These are phyloP conservation scores for Sussaba pulchella DNA, from an alignment of 2,888 invertebrate genomes.

Conservation along the genomic window DNA sequence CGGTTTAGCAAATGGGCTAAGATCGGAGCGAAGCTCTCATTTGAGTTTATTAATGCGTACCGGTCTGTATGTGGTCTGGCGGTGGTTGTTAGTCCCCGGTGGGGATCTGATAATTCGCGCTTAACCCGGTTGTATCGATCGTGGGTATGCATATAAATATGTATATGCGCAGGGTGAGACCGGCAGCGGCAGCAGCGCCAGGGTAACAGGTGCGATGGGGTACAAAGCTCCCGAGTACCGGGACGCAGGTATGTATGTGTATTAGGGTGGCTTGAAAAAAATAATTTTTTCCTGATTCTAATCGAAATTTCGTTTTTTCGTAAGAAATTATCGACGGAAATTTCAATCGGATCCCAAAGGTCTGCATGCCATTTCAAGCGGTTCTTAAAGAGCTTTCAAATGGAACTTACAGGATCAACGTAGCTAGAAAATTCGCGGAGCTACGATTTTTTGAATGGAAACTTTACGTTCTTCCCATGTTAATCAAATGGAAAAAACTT, in stretches of 20 bases:
- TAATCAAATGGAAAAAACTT: too few relatives aligned
- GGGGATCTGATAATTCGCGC: slow-evolving; percentile 65
- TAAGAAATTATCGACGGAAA: too few relatives aligned
- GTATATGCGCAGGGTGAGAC: slow-evolving; percentile 26
- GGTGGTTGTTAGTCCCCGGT: slow-evolving; percentile 59
- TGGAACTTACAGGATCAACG: too few relatives aligned
- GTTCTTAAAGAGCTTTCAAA: too few relatives aligned
- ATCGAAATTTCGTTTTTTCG: too few relatives aligned
- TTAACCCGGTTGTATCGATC: slow-evolving; percentile 65
- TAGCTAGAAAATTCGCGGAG: too few relatives aligned
- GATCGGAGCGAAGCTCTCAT: slow-evolving; percentile 9
- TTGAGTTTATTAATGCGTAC: slow-evolving; percentile 33
- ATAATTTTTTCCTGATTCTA: too few relatives aligned
- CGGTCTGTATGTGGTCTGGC: slow-evolving; percentile 10
- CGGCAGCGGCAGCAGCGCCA: slow-evolving; percentile 30
- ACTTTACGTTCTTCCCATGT: too few relatives aligned
- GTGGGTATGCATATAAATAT: slow-evolving; percentile 18
- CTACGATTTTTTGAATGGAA: too few relatives aligned
- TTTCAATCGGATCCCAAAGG: too few relatives aligned
- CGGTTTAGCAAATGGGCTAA: slow-evolving; percentile 29
- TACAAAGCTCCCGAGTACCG: slow-evolving; percentile 69
- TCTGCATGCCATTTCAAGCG: too few relatives aligned
- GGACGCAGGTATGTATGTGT: slow-evolving; percentile 49
- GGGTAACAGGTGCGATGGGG: slow-evolving; percentile 69
- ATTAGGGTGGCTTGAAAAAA: too few relatives aligned